A percentile compares a stretch with the other conserved stretches of the same genome.
These are phyloP conservation scores for Actinostola sp. DNA, from an alignment of 92 coral and sea anemone species.

Conservation along the genomic window DNA sequence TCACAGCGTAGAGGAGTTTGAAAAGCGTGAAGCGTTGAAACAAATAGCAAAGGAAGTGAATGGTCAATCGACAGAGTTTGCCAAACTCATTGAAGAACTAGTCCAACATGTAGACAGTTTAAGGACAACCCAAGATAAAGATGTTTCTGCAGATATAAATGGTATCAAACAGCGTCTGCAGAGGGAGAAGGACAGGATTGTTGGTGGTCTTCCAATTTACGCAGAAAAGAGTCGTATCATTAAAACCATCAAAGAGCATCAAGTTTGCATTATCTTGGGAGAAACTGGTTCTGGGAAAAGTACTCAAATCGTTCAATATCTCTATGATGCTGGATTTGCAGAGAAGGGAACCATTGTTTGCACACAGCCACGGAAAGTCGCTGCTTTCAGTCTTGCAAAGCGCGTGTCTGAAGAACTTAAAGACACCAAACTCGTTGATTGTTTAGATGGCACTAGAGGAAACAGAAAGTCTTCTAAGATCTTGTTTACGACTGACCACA, in stretches of 20 bases:
- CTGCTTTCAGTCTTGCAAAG: slow-evolving; percentile 84
- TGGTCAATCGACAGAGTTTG: slow-evolving; percentile 50
- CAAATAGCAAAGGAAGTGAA: slow-evolving; percentile 61
- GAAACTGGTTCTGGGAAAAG: slow-evolving; percentile 99
- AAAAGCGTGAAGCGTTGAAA: slow-evolving; percentile 42
- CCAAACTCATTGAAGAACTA: slow-evolving; percentile 26
- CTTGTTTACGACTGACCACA: slow-evolving; percentile 86
- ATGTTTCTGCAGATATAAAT: slow-evolving; percentile 8
- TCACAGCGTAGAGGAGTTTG: slow-evolving; percentile 33
- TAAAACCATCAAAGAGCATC: slow-evolving; percentile 55
- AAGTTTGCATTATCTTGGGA: slow-evolving; percentile 81
- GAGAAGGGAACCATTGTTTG: slow-evolving; percentile 65
- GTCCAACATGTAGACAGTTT: slow-evolving; percentile 24
- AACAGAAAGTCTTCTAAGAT: slow-evolving; percentile 44
- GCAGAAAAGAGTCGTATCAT: slow-evolving; percentile 68
- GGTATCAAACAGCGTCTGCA: slow-evolving; percentile 43
- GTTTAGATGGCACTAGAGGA: slow-evolving; percentile 63
- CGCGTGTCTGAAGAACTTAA: slow-evolving; percentile 78
- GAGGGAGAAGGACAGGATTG: slow-evolving; percentile 70
- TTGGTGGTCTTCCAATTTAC: slow-evolving; percentile 83
- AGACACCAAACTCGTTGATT: slow-evolving; percentile 75
- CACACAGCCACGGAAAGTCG: slow-evolving; percentile 96
- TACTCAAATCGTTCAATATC: slow-evolving; percentile 88
- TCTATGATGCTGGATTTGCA: slow-evolving; percentile 79
- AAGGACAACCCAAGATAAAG: slow-evolving; percentile 14